Percentiles rank a stretch among this genome's conserved stretches.
Conservation (phyloP, 2,113 vertebrate species). For the Pampusana beccarii region DNA sequence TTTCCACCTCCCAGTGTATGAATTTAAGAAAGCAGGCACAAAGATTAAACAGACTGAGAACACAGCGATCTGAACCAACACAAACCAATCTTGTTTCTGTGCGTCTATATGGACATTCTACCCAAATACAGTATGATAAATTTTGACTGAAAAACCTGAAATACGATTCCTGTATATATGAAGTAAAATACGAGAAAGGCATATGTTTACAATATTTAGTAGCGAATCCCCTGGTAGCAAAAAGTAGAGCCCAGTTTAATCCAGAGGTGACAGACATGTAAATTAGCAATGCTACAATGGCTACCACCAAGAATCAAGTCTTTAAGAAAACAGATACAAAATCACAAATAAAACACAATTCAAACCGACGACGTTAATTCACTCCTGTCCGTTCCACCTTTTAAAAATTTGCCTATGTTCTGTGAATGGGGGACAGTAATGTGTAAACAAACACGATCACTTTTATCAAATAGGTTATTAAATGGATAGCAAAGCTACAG, state of each 20-base stretch:
- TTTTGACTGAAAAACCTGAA: neutral
- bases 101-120: neutral
- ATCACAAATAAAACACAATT: neutral
- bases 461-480: neutral
- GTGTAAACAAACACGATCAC: neutral
- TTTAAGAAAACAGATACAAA: neutral
- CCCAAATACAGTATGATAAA: neutral
- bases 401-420: neutral
- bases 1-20: neutral
- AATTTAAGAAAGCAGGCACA: neutral
- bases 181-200: neutral
- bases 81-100: neutral
- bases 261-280: neutral
- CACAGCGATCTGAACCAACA: neutral
- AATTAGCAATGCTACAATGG: neutral
- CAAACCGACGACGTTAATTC: neutral
- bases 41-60: neutral
- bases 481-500: neutral
- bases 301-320: neutral
- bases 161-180: accelerated
- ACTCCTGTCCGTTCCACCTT: neutral
- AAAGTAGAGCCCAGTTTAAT: neutral
- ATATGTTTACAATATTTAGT: neutral
- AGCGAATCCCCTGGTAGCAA: neutral
- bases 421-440: neutral